Percentiles rank a stretch among this genome's conserved stretches.
phyloP scores from a whole-genome alignment of 2,113 vertebrate genomes.

The Tiliqua scincoides region DNA sequence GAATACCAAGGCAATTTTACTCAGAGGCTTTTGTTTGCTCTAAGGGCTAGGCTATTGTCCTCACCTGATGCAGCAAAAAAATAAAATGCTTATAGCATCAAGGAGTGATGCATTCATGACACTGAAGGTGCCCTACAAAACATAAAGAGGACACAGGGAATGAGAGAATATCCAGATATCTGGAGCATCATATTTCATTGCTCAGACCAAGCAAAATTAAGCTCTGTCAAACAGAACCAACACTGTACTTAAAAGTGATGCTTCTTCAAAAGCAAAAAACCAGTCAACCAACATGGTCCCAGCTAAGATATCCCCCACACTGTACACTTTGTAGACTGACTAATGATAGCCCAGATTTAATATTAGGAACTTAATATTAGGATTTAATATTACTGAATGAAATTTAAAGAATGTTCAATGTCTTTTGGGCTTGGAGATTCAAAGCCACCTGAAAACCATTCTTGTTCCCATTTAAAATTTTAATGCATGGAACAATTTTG shows the following conservation, averaged over 20 bases:
- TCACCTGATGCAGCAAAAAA: too few relatives aligned
- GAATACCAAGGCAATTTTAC: too few relatives aligned
- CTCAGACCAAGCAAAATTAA: neutral
- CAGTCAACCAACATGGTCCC: neutral
- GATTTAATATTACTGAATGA: neutral
- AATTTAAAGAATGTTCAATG: too few relatives aligned
- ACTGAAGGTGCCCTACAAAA: neutral
- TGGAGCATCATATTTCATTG: neutral
- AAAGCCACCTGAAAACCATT: too few relatives aligned
- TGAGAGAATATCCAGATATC: neutral
- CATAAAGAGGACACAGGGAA: constrained; percentile 10
- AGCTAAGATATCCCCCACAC: neutral
- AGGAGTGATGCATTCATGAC: constrained; percentile 19
- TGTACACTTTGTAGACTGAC: too few relatives aligned
- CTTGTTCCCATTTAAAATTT: neutral
- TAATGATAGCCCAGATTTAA: neutral
- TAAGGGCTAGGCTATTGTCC: too few relatives aligned
- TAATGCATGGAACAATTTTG: too few relatives aligned
- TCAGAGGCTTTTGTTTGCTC: too few relatives aligned
- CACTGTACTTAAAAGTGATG: neutral
- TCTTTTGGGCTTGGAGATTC: neutral
- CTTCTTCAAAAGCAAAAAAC: neutral
- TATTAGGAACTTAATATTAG: constrained; percentile 11
- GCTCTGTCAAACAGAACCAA: neutral
- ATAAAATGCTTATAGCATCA: too few relatives aligned